Evolutionary conservation across 92 coral and sea anemone species (phyloP), one percentile per base, ranked within the genome.

Genomic region (Parazoanthus darwini): DNA sequence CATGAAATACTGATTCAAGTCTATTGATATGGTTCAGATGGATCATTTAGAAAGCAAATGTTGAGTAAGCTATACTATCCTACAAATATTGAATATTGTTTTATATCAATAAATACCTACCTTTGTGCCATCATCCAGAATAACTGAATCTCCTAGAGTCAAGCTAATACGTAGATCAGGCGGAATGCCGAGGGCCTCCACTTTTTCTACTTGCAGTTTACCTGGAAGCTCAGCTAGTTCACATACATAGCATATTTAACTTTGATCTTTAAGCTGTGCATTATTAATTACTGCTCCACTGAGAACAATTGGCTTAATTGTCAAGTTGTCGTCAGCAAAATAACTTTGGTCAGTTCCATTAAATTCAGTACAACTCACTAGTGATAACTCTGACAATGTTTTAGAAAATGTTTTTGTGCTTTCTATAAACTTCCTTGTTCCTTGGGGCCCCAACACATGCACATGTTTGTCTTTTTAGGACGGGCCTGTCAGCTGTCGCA

Each of bases 161-260:
- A 95, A 77, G 51, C 90, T 83, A 51, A 92, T 92, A 51, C 92
- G 87, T 38, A 46, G 88, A 15, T 92, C 95, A 80, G 54, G 54
- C 7, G 96, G 92, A 36, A 95, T 91, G 3, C 93, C 94, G 56
- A 93, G 83, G 35, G 66, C 89, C n/a, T 87, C 88, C 5, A 94
- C 98, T 88, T 92, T 95, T n/a, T 92, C 89, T 23, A 48, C 56
- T 26, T 88, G 83, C 58, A 95, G 86, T 35, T 94, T 88, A 0
- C 96, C 98, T 66, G 95, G 98, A 6, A 86, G 74, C 51, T 91
- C 92, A 37, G 91, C 89, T 39, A 95, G 88, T 85, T 95, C 93
- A 88, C 96, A 92, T 38, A 95, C 89, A 63, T 93, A 95, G 77
- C 94, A 92, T 81, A 95, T 46, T 16, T 90, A 90, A 5, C 90